Evolutionary conservation across 1,140 invertebrate genomes (phyloP).

Genomic region (Drosophila sucinea): DNA sequence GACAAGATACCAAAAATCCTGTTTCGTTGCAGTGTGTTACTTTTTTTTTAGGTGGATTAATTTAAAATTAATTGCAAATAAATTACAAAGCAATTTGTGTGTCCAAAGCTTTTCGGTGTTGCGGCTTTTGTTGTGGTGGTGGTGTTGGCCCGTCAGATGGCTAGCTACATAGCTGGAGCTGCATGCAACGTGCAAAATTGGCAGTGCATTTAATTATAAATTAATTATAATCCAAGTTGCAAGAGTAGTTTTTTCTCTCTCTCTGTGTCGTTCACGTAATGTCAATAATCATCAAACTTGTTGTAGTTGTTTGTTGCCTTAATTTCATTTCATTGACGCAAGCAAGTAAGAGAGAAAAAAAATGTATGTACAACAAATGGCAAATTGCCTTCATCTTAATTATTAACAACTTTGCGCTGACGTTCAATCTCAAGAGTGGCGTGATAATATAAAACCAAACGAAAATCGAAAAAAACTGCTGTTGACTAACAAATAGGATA

Average conservation of each 20-base stretch:
- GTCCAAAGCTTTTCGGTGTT: constrained; percentile 40
- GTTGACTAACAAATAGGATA: constrained; percentile 4
- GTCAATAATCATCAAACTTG: constrained; percentile 77
- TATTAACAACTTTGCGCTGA: constrained; percentile 42
- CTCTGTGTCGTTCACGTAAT: constrained; percentile 59
- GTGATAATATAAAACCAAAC: constrained; percentile 26
- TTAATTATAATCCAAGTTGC: constrained; percentile 75
- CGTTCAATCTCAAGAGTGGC: constrained; percentile 59
- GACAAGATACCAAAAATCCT: constrained; percentile 72
- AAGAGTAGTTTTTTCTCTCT: constrained; percentile 6
- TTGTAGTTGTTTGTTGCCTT: constrained; percentile 63
- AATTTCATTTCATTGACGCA: constrained; percentile 73
- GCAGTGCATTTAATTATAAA: constrained; percentile 76
- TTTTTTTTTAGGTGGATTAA: constrained; percentile 57
- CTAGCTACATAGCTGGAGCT: constrained; percentile 24
- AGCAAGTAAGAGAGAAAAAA: constrained; percentile 14
- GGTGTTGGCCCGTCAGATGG: constrained; percentile 42
- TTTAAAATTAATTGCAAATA: constrained; percentile 82
- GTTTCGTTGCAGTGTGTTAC: constrained; percentile 39
- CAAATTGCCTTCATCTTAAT: constrained; percentile 78
- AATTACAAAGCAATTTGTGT: constrained; percentile 80
- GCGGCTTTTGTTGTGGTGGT: constrained; percentile 34
- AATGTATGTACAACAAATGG: constrained; percentile 43
- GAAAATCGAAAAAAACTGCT: neutral
- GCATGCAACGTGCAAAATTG: constrained; percentile 76